Conservation (phyloP, 2,113 vertebrate species). For the Eudyptes chrysolophus region DNA sequence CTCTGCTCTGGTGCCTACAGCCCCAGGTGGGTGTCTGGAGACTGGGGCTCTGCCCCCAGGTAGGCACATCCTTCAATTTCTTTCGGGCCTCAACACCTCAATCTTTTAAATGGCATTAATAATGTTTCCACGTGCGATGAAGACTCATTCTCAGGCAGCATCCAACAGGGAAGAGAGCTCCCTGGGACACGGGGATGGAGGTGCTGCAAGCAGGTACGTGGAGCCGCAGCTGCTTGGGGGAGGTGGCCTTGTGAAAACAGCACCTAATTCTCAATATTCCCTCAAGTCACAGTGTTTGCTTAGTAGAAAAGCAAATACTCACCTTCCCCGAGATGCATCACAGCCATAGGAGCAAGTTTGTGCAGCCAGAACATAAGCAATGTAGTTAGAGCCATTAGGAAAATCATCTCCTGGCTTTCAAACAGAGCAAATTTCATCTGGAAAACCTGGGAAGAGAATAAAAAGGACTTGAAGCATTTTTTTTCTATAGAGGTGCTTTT, state of each 20-base stretch:
- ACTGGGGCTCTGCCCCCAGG: background rate
- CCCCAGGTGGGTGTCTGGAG: background rate
- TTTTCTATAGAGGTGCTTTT: background rate
- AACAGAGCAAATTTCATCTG: background rate
- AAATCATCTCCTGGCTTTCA: background rate
- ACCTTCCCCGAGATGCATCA: background rate
- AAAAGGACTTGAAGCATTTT: background rate
- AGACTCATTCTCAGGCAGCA: background rate
- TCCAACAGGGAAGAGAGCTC: accelerated
- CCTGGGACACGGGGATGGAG: accelerated
- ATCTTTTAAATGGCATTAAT: background rate
- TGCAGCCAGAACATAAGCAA: background rate
- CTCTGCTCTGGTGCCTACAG: background rate
- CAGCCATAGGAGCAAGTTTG: background rate
- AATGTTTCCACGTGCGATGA: accelerated
- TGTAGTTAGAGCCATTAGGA: accelerated
- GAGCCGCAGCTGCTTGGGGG: background rate
- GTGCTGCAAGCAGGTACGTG: accelerated
- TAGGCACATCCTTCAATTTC: background rate
- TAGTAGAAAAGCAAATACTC: background rate
- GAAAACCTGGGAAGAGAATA: background rate
- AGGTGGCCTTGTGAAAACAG: background rate
- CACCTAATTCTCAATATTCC: background rate
- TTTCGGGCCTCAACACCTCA: background rate
- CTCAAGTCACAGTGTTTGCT: background rate